These are phyloP conservation scores for Gymnosoma rotundatum DNA, from an alignment of 2,888 invertebrate species.

Conservation along the genomic window DNA sequence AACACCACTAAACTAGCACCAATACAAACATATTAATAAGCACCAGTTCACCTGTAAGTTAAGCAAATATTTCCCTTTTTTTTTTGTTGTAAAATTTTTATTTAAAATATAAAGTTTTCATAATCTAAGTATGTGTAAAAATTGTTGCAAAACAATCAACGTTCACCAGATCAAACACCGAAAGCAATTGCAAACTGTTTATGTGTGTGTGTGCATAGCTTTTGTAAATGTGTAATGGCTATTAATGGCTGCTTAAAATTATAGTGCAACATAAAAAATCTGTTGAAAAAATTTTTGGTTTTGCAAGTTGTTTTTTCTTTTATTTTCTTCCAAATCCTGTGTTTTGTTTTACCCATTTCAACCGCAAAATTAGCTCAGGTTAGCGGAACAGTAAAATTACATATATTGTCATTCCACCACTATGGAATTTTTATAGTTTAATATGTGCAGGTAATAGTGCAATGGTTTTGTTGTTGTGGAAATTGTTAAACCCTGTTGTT, in stretches of 20 bases:
- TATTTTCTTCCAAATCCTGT: not conserved
- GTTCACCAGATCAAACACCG: not conserved
- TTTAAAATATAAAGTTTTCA: slow-evolving; percentile 16
- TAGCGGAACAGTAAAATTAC: slow-evolving; percentile 29
- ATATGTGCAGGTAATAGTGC: slow-evolving; percentile 9
- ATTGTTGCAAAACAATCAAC: slow-evolving; percentile 17
- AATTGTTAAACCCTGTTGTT: slow-evolving; percentile 16
- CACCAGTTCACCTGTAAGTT: not conserved
- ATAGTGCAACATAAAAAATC: slow-evolving; percentile 30
- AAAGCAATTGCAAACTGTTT: too few relatives aligned
- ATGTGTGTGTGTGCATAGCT: not conserved
- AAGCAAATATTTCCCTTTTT: not conserved
- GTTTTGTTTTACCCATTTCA: slow-evolving; percentile 37
- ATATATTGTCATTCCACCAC: not conserved
- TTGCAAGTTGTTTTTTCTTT: not conserved
- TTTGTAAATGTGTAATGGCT: slow-evolving; percentile 13
- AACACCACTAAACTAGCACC: too few relatives aligned
- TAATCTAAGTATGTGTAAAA: not conserved
- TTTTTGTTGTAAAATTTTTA: not conserved
- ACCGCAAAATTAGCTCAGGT: slow-evolving; percentile 61
- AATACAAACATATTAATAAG: too few relatives aligned
- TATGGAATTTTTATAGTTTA: not conserved
- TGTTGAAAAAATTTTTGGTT: not conserved
- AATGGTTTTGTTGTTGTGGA: slow-evolving; percentile 6
- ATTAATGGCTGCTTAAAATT: slow-evolving; percentile 44